Conservation (phyloP, 1,140 invertebrate species). For the Drosophila ironensis region DNA sequence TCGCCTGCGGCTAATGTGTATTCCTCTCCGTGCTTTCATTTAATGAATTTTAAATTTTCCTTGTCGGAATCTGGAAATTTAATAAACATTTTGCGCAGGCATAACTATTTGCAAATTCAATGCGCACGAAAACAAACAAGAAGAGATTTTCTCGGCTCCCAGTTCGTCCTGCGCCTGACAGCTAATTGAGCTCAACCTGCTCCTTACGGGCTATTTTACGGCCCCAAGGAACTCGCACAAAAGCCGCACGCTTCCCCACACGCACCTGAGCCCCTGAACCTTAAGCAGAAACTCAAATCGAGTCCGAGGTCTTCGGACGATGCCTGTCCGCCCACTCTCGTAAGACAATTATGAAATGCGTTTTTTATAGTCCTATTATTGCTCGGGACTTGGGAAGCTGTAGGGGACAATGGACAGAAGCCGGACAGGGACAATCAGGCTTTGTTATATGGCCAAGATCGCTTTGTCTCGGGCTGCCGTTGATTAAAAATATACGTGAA, state of each 20-base stretch:
- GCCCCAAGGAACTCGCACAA: conserved; percentile 45
- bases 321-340: conserved; percentile 17
- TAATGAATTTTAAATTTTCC: conserved; percentile 74
- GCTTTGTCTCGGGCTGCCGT: conserved; percentile 32
- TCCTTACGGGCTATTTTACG: conserved; percentile 62
- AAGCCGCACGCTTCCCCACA: conserved; percentile 16
- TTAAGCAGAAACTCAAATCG: conserved; percentile 1
- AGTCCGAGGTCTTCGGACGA: conserved; percentile 16
- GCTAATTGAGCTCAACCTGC: conserved; percentile 59
- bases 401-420: background rate
- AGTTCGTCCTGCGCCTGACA: conserved; percentile 55
- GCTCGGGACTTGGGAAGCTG: conserved; percentile 1
- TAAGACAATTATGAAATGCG: conserved; percentile 76
- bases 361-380: conserved; percentile 77
- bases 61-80: conserved; percentile 33
- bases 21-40: conserved; percentile 33
- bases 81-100: conserved; percentile 53
- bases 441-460: conserved; percentile 49
- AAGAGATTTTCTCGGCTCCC: conserved; percentile 1
- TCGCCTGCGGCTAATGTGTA: conserved; percentile 48
- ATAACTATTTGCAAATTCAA: conserved; percentile 56
- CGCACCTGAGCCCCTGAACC: conserved; percentile 37
- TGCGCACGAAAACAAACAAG: conserved; percentile 3
- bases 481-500: conserved; percentile 30
- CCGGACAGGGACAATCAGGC: conserved; percentile 16